Evolutionary conservation across 2,888 invertebrate genomes (phyloP), one percentile per base, ranked within the genome.

Genomic region (Palloptera scutellata): DNA sequence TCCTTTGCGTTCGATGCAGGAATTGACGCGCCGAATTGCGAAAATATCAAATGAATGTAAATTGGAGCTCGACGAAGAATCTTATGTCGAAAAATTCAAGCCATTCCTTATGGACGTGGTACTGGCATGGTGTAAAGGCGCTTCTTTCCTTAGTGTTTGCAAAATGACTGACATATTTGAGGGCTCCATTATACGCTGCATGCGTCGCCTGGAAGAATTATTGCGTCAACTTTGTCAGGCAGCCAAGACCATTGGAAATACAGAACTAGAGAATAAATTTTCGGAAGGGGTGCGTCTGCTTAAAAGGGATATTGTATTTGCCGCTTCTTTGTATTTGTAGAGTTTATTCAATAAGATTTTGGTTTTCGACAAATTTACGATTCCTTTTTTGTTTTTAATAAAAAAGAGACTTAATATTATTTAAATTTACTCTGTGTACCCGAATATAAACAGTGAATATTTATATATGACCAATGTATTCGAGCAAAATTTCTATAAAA

Each of bases 241-340:
- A 1, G 92, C 97, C 1, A 98, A 97, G 87, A 96, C 95, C 75
- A 98, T 98, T 74, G 98, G 98, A 15, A 98, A 97, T 84, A 92
- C 93, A 0, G 97, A 97, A 76, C 87, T 98, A 72, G 98, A 98
- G 86, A 93, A 93, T 78, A 98, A 98, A 86, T 98, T 98, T 86
- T 92, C 93, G 74, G 94, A 95, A 81, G 94, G 95, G 68, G 93
- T 97, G 74, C 93, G 92, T 79, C 86, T 94, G 72, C 90, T 99
- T 67, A 99, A 99, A 86, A 89, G 99, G 74, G 99, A 99, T 84
- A 99, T 99, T 82, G 95, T 99, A n/a, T 99, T 99, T 86, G 99
- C 99, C 20, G 98, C 98, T 67, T 98, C 97, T 85, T 89, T 99
- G 63, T 99, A 99, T 86, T 87, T 97, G 76, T 96, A 89, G n/a